These are phyloP conservation scores for Psettodes erumei DNA, from an alignment of 2,113 vertebrate genomes.

Conservation along the genomic window DNA sequence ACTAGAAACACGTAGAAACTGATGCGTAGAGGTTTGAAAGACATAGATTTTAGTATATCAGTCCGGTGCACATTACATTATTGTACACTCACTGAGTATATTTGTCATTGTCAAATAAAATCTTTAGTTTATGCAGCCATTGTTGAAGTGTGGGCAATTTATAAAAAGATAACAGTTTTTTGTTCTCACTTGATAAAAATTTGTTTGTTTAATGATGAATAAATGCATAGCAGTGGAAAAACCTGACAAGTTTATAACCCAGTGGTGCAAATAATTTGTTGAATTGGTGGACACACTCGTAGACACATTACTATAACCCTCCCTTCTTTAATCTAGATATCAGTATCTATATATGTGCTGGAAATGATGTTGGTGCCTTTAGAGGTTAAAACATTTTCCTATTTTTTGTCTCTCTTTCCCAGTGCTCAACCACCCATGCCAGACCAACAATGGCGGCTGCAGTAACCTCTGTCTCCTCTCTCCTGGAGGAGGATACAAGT, in stretches of 20 bases:
- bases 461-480: conserved; percentile 96
- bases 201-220: too few relatives aligned
- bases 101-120: too few relatives aligned
- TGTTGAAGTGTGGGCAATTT: neutral
- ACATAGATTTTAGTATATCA: too few relatives aligned
- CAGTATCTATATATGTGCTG: neutral
- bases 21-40: neutral
- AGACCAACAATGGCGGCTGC: conserved; percentile 92
- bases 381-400: neutral
- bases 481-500: conserved; percentile 90
- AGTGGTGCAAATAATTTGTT: too few relatives aligned
- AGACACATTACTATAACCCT: neutral
- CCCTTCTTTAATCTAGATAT: neutral
- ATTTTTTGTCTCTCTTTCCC: conserved; percentile 21
- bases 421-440: conserved; percentile 94
- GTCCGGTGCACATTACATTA: too few relatives aligned
- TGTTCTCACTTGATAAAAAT: neutral
- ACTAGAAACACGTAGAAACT: neutral
- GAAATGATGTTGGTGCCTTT: neutral
- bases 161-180: neutral
- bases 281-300: too few relatives aligned
- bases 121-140: neutral
- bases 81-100: too few relatives aligned
- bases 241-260: neutral
- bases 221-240: too few relatives aligned